These are phyloP conservation scores for Vanessa cardui DNA, from an alignment of 2,888 invertebrate species.

Conservation along the genomic window DNA sequence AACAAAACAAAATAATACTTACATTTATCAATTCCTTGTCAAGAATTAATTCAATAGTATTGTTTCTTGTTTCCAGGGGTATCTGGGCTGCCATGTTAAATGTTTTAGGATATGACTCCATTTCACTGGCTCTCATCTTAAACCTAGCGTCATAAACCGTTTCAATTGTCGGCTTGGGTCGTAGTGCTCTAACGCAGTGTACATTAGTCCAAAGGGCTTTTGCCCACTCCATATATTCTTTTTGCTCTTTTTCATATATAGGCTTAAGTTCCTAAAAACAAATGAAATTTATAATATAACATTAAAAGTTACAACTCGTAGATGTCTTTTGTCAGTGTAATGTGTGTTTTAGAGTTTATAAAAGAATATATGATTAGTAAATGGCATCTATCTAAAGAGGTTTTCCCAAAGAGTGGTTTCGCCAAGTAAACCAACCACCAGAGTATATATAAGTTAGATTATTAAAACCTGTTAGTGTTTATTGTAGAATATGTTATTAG, in stretches of 20 bases:
- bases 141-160: conserved; percentile 64
- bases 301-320: too few species aligned
- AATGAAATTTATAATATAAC: background rate
- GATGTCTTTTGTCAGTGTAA: too few species aligned
- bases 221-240: conserved; percentile 69
- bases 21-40: conserved; percentile 59
- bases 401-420: too few species aligned
- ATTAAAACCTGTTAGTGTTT: too few species aligned
- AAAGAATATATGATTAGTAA: too few species aligned
- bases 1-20: conserved; percentile 42
- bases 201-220: conserved; percentile 57
- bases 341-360: too few species aligned
- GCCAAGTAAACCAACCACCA: too few species aligned
- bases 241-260: conserved; percentile 61
- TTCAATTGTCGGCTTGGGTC: conserved; percentile 63
- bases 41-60: conserved; percentile 48
- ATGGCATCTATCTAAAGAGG: too few species aligned
- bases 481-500: too few species aligned
- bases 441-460: too few species aligned
- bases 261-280: conserved; percentile 55
- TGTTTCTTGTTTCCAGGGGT: conserved; percentile 48
- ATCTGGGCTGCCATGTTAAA: conserved; percentile 66
- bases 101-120: conserved; percentile 55
- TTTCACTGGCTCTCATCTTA: conserved; percentile 51
- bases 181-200: conserved; percentile 61